Evolutionary conservation across 2,888 invertebrate genomes (phyloP), one percentile per base, ranked within the genome.

Genomic region (Phragmatobia fuliginosa): DNA sequence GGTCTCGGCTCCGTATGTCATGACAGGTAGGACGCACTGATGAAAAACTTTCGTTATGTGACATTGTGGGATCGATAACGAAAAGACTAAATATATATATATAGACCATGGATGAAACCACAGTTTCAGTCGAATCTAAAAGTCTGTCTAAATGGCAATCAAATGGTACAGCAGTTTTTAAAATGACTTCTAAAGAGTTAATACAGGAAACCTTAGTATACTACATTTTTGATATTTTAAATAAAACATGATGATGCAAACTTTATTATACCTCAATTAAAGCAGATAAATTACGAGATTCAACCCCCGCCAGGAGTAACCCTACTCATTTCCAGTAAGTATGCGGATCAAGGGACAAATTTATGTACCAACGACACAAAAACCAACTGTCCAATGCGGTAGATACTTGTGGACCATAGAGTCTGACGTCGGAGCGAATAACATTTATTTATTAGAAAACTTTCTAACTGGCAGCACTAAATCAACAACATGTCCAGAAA

Each of bases 381-480:
- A 94, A 93, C 89, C 87, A 79, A 83, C 87, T 75, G 76, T 90
- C 89, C 88, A 89, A 88, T 87, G 85, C 81, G 78, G 85, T 84
- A 89, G 90, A 93, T 92, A 93, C 91, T 92, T 87, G 88, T 86
- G 88, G 87, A 87, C 87, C 90, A 86, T 90, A 87, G 90, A 93
- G 89, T 93, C 91, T 91, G 94, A 93, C 93, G 88, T 90, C 89
- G 89, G 92, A 88, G 85, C 88, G 91, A 91, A 92, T 91, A 92
- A 89, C 91, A 92, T 90, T 93, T 93, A 94, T 94, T 94, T 94
- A 94, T 94, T 93, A 91, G 89, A 76, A 92, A 94, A 94, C 91
- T 94, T 94, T 87, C 85, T 83, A 89, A 91, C 89, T 88, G 86
- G 87, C 84, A 83, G 89, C 91, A 90, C 88, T 94, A 93, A 93